phyloP scores from a whole-genome alignment of 1,140 invertebrate genomes.

The Saccostrea cuccullata region DNA sequence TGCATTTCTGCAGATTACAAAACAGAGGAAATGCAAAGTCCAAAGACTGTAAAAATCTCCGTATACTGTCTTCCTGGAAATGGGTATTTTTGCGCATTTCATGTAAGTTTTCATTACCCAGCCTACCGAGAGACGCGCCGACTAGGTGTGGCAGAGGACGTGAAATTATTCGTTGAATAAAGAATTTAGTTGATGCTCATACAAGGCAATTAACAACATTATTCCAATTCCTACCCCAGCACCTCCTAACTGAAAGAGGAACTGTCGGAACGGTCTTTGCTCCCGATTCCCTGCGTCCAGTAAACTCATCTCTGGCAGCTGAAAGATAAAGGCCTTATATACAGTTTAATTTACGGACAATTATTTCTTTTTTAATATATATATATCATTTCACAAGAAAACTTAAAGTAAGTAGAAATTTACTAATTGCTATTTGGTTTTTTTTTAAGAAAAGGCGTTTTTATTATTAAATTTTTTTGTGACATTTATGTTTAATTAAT shows the following conservation, averaged over 20 bases:
- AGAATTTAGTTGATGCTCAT: slow-evolving; percentile 45
- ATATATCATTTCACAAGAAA: neutral
- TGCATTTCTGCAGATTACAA: no score
- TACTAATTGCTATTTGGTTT: no score
- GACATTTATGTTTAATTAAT: neutral
- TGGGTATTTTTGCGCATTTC: no score
- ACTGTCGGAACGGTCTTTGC: slow-evolving; percentile 45
- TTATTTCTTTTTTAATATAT: no score
- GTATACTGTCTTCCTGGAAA: no score
- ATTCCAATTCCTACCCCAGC: slow-evolving; percentile 50
- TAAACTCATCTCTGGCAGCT: slow-evolving; percentile 59
- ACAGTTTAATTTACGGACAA: neutral
- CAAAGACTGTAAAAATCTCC: no score
- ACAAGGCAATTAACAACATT: slow-evolving; percentile 59
- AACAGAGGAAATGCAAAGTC: no score
- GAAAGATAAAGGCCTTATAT: slow-evolving; percentile 34
- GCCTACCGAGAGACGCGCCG: no score
- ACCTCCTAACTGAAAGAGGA: slow-evolving; percentile 59
- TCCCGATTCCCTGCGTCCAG: slow-evolving; percentile 43
- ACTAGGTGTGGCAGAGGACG: neutral
- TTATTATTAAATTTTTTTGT: neutral
- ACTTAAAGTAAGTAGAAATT: no score
- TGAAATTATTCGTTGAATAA: neutral
- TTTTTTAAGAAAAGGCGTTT: neutral
- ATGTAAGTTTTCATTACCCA: no score